Evolutionary conservation across 2,797 vertebrate species (phyloP).

Genomic region (Platyrinchus mystaceus): DNA sequence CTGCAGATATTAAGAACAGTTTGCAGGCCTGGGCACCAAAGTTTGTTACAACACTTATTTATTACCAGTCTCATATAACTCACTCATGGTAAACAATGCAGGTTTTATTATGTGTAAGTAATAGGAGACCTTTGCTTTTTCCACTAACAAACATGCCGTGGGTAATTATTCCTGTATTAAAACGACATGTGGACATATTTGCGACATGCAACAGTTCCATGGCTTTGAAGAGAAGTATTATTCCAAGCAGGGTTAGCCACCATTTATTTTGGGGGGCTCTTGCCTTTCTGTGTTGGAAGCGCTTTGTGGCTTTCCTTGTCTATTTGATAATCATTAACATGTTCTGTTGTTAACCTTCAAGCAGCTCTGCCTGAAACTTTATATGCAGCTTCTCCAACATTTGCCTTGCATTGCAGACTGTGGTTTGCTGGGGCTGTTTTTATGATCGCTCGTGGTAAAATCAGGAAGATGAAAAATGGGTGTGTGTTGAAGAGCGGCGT

Average conservation of each 20-base stretch:
- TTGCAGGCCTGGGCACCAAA: conserved; percentile 36
- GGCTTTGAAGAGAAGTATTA: conserved; percentile 61
- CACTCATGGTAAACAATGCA: conserved; percentile 33
- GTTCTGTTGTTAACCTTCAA: conserved; percentile 60
- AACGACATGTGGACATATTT: conserved; percentile 64
- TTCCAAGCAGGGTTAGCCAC: conserved; percentile 61
- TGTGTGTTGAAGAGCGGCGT: conserved; percentile 71
- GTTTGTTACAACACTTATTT: conserved; percentile 62
- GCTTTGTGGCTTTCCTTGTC: conserved; percentile 61
- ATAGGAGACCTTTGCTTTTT: conserved; percentile 52
- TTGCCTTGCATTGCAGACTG: conserved; percentile 69
- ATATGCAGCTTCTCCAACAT: conserved; percentile 54
- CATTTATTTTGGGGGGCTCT: conserved; percentile 59
- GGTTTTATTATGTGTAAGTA: conserved; percentile 52
- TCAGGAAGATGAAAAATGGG: conserved; percentile 77
- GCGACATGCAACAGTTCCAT: conserved; percentile 47
- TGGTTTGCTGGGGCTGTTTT: conserved; percentile 75
- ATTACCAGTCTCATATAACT: conserved; percentile 55
- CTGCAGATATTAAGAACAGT: conserved; percentile 35
- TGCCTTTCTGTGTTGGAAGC: conserved; percentile 42
- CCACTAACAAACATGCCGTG: conserved; percentile 60
- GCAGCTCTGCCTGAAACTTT: conserved; percentile 63
- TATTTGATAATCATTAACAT: conserved; percentile 75
- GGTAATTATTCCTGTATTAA: conserved; percentile 60
- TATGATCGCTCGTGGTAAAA: conserved; percentile 75